Base-by-base conservation (phyloP, 1,140 invertebrate species). In the Solenopsis invicta region DNA sequence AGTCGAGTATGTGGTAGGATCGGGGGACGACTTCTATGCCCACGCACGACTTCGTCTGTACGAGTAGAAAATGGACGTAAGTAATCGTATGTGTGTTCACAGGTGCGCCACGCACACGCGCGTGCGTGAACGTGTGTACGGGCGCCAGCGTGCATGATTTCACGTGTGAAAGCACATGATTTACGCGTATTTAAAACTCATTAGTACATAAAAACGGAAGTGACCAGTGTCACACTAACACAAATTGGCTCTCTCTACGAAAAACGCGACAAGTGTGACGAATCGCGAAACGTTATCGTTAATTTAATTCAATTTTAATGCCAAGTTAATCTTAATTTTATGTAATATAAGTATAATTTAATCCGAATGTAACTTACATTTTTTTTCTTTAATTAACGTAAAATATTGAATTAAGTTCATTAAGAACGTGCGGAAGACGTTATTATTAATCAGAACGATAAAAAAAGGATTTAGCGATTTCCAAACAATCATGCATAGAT, bases 1-100 rank as follows among this genome's bases (percentile, higher is more conserved):
- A 87, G 37, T 86, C 34, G 86, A 90, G 86, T 76, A 67, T 77
- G 85, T 75, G 72, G 82, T 71, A 90, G 78, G 59, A 90, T 90
- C 84, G 89, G 89, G 86, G 87, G 86, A 88, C 69, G 45, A 86
- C 88, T 56, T 84, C 54, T 64, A 52, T 82, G 88, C 62, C 87
- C 84, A 86, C 88, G 71, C 54, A 84, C 54, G n/a, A 82, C 78
- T 82, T 84, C 24, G 80, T 9, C 50, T 86, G 66, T 78, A 64
- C 62, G 18, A 54, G 74, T 78, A 78, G 64, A 64, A 86, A 86
- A 81, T 66, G 62, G 84, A 78, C 24, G 45, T 80, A 86, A 48
- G 75, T 74, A 13, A 16, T 16, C 18, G 41, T 41, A 10, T 69
- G n/a, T 54, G 76, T 69, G 85, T 13, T 13, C 29, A 24, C 76